These are phyloP conservation scores for Chymomyza costata DNA, from an alignment of 1,140 invertebrate species.

Conservation along the genomic window DNA sequence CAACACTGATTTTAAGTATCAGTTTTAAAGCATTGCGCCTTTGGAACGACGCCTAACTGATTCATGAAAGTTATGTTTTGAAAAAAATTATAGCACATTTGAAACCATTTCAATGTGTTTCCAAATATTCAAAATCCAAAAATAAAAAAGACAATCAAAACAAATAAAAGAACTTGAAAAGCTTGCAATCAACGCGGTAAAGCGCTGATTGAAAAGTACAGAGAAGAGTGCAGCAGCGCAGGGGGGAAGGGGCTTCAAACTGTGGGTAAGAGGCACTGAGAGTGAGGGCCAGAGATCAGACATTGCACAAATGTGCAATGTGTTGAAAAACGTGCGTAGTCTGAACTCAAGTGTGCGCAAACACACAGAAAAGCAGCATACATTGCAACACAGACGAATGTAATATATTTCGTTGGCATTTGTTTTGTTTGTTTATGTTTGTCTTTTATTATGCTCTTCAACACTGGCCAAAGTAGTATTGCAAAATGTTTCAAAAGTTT, in stretches of 20 bases:
- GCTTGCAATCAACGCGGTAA: conserved; percentile 64
- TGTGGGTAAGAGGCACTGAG: not conserved
- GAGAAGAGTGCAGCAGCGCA: conserved; percentile 34
- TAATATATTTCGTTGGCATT: too few species aligned
- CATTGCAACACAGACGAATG: conserved; percentile 6
- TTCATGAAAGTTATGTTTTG: too few species aligned
- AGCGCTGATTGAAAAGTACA: conserved; percentile 59
- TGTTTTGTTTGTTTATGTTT: too few species aligned
- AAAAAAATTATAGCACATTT: too few species aligned
- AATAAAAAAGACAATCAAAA: conserved; percentile 11
- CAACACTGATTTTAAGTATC: too few species aligned
- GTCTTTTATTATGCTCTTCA: too few species aligned
- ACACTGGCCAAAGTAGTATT: too few species aligned
- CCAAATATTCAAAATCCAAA: too few species aligned
- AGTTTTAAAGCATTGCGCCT: too few species aligned
- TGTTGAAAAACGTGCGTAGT: conserved; percentile 51
- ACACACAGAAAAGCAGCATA: not conserved
- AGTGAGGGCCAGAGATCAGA: conserved; percentile 5
- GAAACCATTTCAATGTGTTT: too few species aligned
- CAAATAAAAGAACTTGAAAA: conserved; percentile 54
- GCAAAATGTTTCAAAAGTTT: too few species aligned
- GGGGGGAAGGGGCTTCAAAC: not conserved
- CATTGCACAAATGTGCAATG: conserved; percentile 62
- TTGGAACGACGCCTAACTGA: too few species aligned
- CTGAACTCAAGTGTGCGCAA: conserved; percentile 12